A percentile compares a stretch with the other conserved stretches of the same genome.
These are phyloP conservation scores for Gopherus evgoodei DNA, from an alignment of 2,113 vertebrate genomes.

Conservation along the genomic window DNA sequence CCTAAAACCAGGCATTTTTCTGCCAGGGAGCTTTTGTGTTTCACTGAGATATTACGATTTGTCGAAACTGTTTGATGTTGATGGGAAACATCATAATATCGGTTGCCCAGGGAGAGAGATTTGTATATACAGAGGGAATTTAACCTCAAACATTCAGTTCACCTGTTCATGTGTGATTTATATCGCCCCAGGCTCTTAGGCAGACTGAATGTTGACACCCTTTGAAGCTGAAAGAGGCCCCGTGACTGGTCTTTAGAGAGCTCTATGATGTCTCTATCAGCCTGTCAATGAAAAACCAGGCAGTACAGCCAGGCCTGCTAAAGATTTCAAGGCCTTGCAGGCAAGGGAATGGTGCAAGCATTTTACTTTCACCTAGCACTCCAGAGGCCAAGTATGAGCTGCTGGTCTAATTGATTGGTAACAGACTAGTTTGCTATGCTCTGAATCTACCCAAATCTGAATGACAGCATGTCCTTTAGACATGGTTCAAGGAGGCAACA, in stretches of 20 bases:
- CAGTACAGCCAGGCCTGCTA: slow-evolving; percentile 42
- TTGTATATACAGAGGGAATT: slow-evolving; percentile 53
- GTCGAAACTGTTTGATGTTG: slow-evolving; percentile 34
- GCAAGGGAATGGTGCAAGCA: not conserved
- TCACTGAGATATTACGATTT: not conserved
- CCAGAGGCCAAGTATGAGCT: not conserved
- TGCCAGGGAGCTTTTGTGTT: slow-evolving; percentile 19
- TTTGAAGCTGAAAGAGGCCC: slow-evolving; percentile 74
- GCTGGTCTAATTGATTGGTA: not conserved
- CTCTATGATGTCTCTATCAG: slow-evolving; percentile 72
- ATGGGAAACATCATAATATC: slow-evolving; percentile 22
- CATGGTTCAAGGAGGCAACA: not conserved
- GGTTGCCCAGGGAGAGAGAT: slow-evolving; percentile 61
- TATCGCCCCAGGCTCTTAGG: slow-evolving; percentile 49
- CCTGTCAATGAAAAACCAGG: slow-evolving; percentile 61
- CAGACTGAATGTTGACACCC: slow-evolving; percentile 50
- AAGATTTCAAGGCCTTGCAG: slow-evolving; percentile 50
- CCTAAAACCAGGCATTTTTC: not conserved
- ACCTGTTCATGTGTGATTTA: slow-evolving; percentile 54
- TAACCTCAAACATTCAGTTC: slow-evolving; percentile 62
- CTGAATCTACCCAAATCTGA: not conserved
- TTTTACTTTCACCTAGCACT: slow-evolving; percentile 38
- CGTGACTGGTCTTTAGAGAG: slow-evolving; percentile 69
- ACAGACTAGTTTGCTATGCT: not conserved
- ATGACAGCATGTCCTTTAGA: accelerated